Percentiles rank a stretch among this genome's conserved stretches.
Evolutionary conservation across 2,888 invertebrate species (phyloP).

Genomic region (Eupelmus urozonus): DNA sequence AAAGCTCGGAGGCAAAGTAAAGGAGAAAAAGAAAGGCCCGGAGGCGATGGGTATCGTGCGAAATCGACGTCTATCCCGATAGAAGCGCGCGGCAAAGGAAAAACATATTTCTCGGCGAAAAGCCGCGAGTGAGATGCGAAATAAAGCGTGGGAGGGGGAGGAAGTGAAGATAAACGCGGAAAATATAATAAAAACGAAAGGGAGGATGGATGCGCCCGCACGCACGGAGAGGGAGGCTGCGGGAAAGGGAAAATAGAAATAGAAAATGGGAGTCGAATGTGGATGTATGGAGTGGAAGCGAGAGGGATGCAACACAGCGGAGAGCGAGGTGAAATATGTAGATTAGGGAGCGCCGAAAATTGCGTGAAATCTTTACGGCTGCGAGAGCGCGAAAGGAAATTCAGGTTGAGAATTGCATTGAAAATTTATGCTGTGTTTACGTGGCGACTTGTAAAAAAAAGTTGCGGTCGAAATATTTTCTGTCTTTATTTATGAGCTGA

Average conservation of each 20-base stretch:
- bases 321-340: slow-evolving; percentile 25
- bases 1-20: slow-evolving; percentile 9
- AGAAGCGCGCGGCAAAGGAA: slow-evolving; percentile 17
- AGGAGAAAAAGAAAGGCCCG: neutral
- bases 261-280: slow-evolving; percentile 35
- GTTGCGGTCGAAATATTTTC: too few relatives aligned
- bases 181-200: slow-evolving; percentile 38
- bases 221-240: too few relatives aligned
- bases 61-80: slow-evolving; percentile 34
- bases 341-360: slow-evolving; percentile 14
- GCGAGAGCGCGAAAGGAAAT: too few relatives aligned
- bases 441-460: too few relatives aligned
- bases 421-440: too few relatives aligned
- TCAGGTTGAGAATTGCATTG: too few relatives aligned
- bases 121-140: slow-evolving; percentile 10
- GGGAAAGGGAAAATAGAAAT: slow-evolving; percentile 41
- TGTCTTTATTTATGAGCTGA: too few relatives aligned
- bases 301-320: neutral
- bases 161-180: slow-evolving; percentile 46
- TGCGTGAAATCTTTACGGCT: too few relatives aligned
- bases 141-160: slow-evolving; percentile 16
- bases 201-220: neutral
- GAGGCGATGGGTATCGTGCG: neutral
- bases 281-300: slow-evolving; percentile 38
- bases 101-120: slow-evolving; percentile 24